phyloP scores from a whole-genome alignment of 2,888 invertebrate genomes.

The Ornithoptera alexandrae region DNA sequence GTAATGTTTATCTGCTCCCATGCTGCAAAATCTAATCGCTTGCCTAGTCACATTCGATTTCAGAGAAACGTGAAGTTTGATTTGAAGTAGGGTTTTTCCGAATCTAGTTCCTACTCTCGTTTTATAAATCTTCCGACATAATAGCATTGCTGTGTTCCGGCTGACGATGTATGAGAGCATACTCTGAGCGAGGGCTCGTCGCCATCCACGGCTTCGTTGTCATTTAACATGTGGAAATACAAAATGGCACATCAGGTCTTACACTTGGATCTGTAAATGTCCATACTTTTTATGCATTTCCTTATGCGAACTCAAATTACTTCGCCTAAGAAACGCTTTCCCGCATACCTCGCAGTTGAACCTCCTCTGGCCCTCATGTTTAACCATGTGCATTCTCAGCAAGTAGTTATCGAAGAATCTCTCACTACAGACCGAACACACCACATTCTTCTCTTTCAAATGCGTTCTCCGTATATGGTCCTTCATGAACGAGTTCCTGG shows the following conservation, averaged over 20 bases:
- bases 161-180: too few relatives aligned
- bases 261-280: constrained; percentile 41
- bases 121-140: too few relatives aligned
- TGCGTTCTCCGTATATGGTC: constrained; percentile 68
- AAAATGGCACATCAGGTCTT: not conserved
- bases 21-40: too few relatives aligned
- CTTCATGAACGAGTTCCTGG: constrained; percentile 70
- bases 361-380: constrained; percentile 76
- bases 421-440: constrained; percentile 65
- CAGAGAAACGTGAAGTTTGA: too few relatives aligned
- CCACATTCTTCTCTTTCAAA: constrained; percentile 68
- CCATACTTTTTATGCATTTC: constrained; percentile 72
- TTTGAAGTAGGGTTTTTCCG: too few relatives aligned
- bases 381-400: constrained; percentile 72
- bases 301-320: constrained; percentile 80
- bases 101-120: too few relatives aligned
- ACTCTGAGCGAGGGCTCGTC: too few relatives aligned
- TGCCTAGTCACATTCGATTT: too few relatives aligned
- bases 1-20: too few relatives aligned
- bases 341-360: constrained; percentile 80
- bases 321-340: constrained; percentile 78
- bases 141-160: too few relatives aligned
- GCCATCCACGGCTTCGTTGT: too few relatives aligned
- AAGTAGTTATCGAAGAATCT: constrained; percentile 69
- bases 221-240: too few relatives aligned